A percentile compares a stretch with the other conserved stretches of the same genome.
phyloP scores from a whole-genome alignment of 2,888 invertebrate genomes.

The Apodemia mormo region DNA sequence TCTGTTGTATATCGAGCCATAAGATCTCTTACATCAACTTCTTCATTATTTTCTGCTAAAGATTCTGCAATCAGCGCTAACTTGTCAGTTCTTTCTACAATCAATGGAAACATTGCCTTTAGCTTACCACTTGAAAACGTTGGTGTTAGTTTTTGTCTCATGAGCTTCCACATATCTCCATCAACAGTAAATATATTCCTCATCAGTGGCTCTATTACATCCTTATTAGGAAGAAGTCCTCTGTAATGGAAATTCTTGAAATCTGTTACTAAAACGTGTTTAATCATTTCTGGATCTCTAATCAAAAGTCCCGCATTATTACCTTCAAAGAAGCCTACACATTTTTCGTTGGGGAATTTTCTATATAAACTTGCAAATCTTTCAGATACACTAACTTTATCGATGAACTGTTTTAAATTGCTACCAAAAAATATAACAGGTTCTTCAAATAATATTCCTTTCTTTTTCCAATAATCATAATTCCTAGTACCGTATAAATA shows the following conservation, averaged over 20 bases:
- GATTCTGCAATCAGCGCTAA: slow-evolving; percentile 40
- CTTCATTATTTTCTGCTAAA: slow-evolving; percentile 35
- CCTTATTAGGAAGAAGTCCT: slow-evolving; percentile 41
- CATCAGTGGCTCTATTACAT: slow-evolving; percentile 42
- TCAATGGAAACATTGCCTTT: slow-evolving; percentile 50
- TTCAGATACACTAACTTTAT: slow-evolving; percentile 37
- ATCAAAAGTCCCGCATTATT: slow-evolving; percentile 42
- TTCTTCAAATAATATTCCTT: slow-evolving; percentile 38
- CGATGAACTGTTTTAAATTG: slow-evolving; percentile 32
- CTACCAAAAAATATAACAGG: slow-evolving; percentile 45
- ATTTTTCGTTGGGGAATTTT: slow-evolving; percentile 43
- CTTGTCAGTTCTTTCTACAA: slow-evolving; percentile 44
- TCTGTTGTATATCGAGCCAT: slow-evolving; percentile 52
- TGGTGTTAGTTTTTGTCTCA: slow-evolving; percentile 49
- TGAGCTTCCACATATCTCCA: slow-evolving; percentile 50
- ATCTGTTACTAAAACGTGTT: slow-evolving; percentile 43
- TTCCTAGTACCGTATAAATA: slow-evolving; percentile 39
- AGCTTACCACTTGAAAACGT: slow-evolving; percentile 47
- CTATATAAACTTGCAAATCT: slow-evolving; percentile 38
- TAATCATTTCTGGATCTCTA: slow-evolving; percentile 47
- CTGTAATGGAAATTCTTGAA: slow-evolving; percentile 44
- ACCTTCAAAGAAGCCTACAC: slow-evolving; percentile 46
- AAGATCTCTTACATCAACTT: slow-evolving; percentile 45
- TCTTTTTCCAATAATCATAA: slow-evolving; percentile 33
- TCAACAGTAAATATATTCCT: slow-evolving; percentile 47